Evolutionary conservation across 2,797 vertebrate species (phyloP).

Genomic region (Thalassophryne amazonica): DNA sequence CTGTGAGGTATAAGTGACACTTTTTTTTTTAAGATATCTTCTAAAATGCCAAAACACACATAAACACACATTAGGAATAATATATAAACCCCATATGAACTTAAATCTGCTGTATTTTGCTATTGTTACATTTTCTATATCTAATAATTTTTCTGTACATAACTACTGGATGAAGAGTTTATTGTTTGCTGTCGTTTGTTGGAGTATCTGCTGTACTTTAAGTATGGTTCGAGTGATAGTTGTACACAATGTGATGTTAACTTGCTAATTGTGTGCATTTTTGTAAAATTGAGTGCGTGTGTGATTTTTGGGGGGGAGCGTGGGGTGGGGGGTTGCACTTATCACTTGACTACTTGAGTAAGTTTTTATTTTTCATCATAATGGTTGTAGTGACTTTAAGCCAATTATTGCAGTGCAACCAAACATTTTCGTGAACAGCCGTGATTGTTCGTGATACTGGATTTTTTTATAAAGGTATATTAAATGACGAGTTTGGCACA

Average conservation of each 20-base stretch:
- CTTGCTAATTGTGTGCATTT: constrained; percentile 53
- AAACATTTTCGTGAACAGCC: constrained; percentile 55
- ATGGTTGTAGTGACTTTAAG: constrained; percentile 52
- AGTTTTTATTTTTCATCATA: constrained; percentile 42
- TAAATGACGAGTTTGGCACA: no score
- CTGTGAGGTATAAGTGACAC: constrained; percentile 44
- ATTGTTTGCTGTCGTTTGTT: constrained; percentile 54
- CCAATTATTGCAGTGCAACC: constrained; percentile 64
- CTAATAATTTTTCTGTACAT: constrained; percentile 67
- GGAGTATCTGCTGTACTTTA: constrained; percentile 70
- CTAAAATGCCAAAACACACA: constrained; percentile 67
- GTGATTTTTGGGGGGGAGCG: constrained; percentile 27
- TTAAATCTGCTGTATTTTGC: constrained; percentile 76
- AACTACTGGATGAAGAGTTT: constrained; percentile 66
- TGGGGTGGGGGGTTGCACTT: constrained; percentile 59
- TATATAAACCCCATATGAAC: constrained; percentile 65
- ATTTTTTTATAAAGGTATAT: no score
- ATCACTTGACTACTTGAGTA: constrained; percentile 74
- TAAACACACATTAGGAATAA: constrained; percentile 61
- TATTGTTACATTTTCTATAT: constrained; percentile 68
- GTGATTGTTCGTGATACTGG: constrained; percentile 44
- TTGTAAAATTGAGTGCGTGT: constrained; percentile 51
- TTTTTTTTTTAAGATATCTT: constrained; percentile 53
- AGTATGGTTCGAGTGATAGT: constrained; percentile 55
- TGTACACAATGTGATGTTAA: constrained; percentile 57